phyloP scores from a whole-genome alignment of 2,888 invertebrate species.

The Synanthedon tipuliformis region DNA sequence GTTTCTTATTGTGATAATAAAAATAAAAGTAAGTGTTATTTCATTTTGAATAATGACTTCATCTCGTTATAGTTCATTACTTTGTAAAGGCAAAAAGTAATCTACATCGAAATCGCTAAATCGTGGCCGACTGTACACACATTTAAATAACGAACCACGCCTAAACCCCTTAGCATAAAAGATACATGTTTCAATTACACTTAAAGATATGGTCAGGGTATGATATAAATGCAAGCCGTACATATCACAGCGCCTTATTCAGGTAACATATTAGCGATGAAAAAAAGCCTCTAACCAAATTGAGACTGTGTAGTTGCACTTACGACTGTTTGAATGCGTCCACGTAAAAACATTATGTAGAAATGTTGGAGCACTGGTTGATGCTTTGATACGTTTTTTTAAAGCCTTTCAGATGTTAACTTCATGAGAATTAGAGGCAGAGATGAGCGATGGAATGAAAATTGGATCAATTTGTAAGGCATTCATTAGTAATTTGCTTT shows the following conservation, averaged over 20 bases:
- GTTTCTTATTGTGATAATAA: too few relatives aligned
- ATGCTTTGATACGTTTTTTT: neutral
- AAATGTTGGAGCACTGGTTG: neutral
- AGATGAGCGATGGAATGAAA: neutral
- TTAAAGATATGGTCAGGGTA: conserved; percentile 38
- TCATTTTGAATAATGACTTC: too few relatives aligned
- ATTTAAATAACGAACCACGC: conserved; percentile 24
- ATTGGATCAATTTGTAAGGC: neutral
- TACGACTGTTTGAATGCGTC: neutral
- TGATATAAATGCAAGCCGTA: conserved; percentile 40
- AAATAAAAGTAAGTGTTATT: too few relatives aligned
- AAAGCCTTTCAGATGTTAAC: neutral
- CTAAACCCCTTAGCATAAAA: conserved; percentile 14
- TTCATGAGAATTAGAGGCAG: neutral
- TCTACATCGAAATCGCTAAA: neutral
- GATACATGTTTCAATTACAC: conserved; percentile 53
- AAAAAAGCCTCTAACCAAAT: conserved; percentile 20
- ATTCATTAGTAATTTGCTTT: neutral
- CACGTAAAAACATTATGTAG: neutral
- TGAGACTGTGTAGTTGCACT: neutral
- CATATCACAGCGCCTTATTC: conserved; percentile 31
- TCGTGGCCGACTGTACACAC: conserved; percentile 1
- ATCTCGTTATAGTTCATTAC: too few relatives aligned
- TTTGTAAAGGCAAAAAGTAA: neutral
- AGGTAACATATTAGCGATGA: conserved; percentile 47